Percentiles rank a stretch among this genome's conserved stretches.
phyloP scores from a whole-genome alignment of 2,888 invertebrate species.

The Drosophila prolongata region DNA sequence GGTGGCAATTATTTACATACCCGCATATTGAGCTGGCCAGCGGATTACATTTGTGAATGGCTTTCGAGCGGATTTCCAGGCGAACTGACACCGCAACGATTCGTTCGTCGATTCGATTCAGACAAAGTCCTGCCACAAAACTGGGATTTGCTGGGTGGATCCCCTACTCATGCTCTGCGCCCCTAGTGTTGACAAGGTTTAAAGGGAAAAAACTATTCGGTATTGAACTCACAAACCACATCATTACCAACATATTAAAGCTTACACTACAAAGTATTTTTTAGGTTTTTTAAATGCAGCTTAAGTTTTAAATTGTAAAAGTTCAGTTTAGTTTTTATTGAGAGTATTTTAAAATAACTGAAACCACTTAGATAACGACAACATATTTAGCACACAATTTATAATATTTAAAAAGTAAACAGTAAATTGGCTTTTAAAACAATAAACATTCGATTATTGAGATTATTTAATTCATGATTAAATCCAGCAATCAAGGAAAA shows the following conservation, averaged over 20 bases:
- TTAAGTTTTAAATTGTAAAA: no score
- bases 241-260: not conserved
- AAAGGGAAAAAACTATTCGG: no score
- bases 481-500: constrained; percentile 59
- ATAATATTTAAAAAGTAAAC: no score
- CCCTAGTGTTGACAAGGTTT: constrained; percentile 6
- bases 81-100: constrained; percentile 84
- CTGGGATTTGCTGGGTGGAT: constrained; percentile 91
- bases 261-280: not conserved
- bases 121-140: constrained; percentile 89
- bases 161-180: constrained; percentile 49
- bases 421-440: no score
- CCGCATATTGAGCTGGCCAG: constrained; percentile 83
- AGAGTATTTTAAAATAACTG: no score
- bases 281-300: no score
- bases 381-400: no score
- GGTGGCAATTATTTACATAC: constrained; percentile 46
- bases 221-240: not conserved
- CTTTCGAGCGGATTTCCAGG: constrained; percentile 89
- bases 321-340: no score
- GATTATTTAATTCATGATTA: no score
- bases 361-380: no score
- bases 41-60: constrained; percentile 91
- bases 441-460: no score
- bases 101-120: constrained; percentile 88